Evolutionary conservation across 1,140 invertebrate genomes (phyloP).

Genomic region (Papilio polytes): DNA sequence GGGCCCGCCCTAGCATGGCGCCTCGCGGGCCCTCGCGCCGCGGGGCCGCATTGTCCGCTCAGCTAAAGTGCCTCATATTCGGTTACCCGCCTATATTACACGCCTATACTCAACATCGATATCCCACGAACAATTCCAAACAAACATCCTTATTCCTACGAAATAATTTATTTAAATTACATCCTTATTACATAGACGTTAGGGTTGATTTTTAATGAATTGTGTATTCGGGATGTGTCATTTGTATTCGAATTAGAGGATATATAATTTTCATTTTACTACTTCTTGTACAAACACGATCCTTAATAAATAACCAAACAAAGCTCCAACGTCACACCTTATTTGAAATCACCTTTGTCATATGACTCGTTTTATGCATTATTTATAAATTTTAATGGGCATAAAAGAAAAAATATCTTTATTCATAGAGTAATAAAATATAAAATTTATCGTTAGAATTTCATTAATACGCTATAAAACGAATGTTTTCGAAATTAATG

Average conservation of each 20-base stretch:
- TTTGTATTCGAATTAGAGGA: slow-evolving; percentile 47
- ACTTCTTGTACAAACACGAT: slow-evolving; percentile 71
- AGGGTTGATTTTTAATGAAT: slow-evolving; percentile 39
- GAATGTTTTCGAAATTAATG: slow-evolving; percentile 45
- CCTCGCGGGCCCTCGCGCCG: slow-evolving; percentile 66
- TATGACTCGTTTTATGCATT: slow-evolving; percentile 49
- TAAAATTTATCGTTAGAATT: slow-evolving; percentile 58
- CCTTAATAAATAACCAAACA: slow-evolving; percentile 77
- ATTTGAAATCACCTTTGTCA: slow-evolving; percentile 75
- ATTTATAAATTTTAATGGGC: slow-evolving; percentile 62
- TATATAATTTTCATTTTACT: slow-evolving; percentile 80
- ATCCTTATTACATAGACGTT: slow-evolving; percentile 41
- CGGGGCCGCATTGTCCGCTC: slow-evolving; percentile 75
- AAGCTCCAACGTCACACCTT: slow-evolving; percentile 75
- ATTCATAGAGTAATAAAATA: slow-evolving; percentile 62
- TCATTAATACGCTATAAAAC: slow-evolving; percentile 62
- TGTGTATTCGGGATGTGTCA: slow-evolving; percentile 25
- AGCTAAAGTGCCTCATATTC: slow-evolving; percentile 79
- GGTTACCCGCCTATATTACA: slow-evolving; percentile 77
- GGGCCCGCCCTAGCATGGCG: slow-evolving; percentile 65
- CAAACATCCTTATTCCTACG: slow-evolving; percentile 53
- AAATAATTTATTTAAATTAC: slow-evolving; percentile 40
- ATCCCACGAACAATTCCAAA: slow-evolving; percentile 46
- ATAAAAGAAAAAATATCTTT: slow-evolving; percentile 48
- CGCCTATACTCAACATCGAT: slow-evolving; percentile 73